Evolutionary conservation across 2,113 vertebrate species (phyloP).

Genomic region (Noturus placidus): DNA sequence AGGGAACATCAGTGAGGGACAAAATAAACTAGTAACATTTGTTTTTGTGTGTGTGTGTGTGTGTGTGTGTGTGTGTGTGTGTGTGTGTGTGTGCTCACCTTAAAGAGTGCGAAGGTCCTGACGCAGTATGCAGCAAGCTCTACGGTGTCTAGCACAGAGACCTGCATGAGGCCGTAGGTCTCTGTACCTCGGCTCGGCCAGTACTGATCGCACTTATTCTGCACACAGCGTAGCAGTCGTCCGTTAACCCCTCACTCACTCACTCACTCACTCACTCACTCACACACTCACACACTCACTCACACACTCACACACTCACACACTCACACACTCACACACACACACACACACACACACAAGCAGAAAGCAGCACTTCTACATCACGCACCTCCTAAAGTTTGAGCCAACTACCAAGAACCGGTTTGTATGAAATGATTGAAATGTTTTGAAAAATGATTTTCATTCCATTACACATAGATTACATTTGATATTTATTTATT

Average conservation of each 20-base stretch:
- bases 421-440: too few relatives aligned
- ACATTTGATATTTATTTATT: too few relatives aligned
- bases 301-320: not conserved
- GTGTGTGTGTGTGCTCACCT: conserved; percentile 71
- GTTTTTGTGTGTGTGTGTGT: not conserved
- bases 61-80: not conserved
- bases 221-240: conserved; percentile 54
- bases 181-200: conserved; percentile 99
- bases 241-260: conserved; percentile 9
- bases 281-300: too few relatives aligned
- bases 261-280: too few relatives aligned
- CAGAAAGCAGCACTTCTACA: not conserved
- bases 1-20: not conserved
- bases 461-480: not conserved
- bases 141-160: conserved; percentile 92
- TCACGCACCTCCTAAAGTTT: not conserved
- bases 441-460: not conserved
- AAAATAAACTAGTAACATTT: not conserved
- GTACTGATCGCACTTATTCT: conserved; percentile 99
- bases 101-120: conserved; percentile 94
- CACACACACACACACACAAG: not conserved
- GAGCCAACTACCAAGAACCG: not conserved
- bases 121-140: conserved; percentile 95
- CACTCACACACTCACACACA: too few relatives aligned
- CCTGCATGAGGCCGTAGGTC: conserved; percentile 92